Conservation (phyloP, 2,113 vertebrate species). For the Muntiacus muntjak region DNA sequence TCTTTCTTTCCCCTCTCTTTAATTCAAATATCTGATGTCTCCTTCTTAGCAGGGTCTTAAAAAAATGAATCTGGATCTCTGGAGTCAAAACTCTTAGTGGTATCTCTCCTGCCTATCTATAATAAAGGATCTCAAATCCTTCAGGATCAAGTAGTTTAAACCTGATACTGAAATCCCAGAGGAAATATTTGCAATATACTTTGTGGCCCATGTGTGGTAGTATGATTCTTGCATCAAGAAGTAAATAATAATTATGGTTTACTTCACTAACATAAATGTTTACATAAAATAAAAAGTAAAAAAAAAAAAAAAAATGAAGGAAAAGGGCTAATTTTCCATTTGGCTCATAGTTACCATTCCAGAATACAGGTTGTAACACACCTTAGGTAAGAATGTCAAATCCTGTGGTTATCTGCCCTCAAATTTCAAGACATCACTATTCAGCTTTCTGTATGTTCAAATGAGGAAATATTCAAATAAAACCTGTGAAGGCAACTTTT, state of each 20-base stretch:
- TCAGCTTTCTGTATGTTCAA: background rate
- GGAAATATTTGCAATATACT: background rate
- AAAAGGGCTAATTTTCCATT: background rate
- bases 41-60: background rate
- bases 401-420: constrained; percentile 35
- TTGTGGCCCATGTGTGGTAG: constrained; percentile 10
- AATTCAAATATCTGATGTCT: background rate
- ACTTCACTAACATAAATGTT: constrained; percentile 29
- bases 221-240: background rate
- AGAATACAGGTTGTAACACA: background rate
- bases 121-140: background rate
- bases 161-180: background rate
- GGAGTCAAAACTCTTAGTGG: background rate
- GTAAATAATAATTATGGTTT: constrained; percentile 55
- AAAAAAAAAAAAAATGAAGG: background rate
- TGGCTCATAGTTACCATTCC: background rate
- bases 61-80: background rate
- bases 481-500: background rate
- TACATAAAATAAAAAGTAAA: constrained; percentile 41
- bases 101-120: background rate
- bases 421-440: background rate
- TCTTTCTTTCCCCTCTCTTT: background rate
- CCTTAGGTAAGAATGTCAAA: background rate
- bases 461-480: background rate
- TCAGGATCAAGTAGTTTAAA: background rate